phyloP scores from a whole-genome alignment of 2,113 vertebrate genomes.

The Indri indri region DNA sequence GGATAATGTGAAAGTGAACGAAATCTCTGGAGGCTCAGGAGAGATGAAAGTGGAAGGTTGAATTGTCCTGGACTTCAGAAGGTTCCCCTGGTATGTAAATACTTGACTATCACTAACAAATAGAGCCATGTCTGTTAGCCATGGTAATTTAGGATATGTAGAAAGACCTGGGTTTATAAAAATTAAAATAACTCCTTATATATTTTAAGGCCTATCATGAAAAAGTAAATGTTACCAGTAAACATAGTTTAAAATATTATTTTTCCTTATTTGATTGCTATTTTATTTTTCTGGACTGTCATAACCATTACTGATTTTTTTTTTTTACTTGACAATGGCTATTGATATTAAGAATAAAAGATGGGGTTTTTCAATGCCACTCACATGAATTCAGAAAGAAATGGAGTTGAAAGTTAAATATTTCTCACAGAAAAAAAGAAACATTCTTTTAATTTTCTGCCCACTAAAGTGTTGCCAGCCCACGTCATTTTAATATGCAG shows the following conservation, averaged over 20 bases:
- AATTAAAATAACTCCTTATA: not conserved
- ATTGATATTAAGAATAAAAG: not conserved
- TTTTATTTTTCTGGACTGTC: not conserved
- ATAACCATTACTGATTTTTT: not conserved
- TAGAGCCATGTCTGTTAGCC: not conserved
- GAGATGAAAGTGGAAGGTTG: not conserved
- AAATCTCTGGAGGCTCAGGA: not conserved
- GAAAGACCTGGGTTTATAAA: not conserved
- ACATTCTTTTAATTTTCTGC: constrained; percentile 60
- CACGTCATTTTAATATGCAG: constrained; percentile 59
- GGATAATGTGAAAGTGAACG: too few relatives aligned
- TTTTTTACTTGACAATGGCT: not conserved
- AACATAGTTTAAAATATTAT: not conserved
- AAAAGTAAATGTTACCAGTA: not conserved
- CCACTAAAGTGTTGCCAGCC: constrained; percentile 50
- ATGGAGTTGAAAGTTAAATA: constrained; percentile 37
- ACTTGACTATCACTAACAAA: rapidly evolving
- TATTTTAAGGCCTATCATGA: not conserved
- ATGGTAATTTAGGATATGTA: not conserved
- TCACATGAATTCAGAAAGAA: not conserved
- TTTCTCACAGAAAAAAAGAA: constrained; percentile 10
- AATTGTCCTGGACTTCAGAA: not conserved
- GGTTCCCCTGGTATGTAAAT: rapidly evolving
- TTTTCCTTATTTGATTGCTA: not conserved
- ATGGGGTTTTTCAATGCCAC: not conserved